Percentiles rank a stretch among this genome's conserved stretches.
These are phyloP conservation scores for Leuciscus idus DNA, from an alignment of 2,113 vertebrate species.

Conservation along the genomic window DNA sequence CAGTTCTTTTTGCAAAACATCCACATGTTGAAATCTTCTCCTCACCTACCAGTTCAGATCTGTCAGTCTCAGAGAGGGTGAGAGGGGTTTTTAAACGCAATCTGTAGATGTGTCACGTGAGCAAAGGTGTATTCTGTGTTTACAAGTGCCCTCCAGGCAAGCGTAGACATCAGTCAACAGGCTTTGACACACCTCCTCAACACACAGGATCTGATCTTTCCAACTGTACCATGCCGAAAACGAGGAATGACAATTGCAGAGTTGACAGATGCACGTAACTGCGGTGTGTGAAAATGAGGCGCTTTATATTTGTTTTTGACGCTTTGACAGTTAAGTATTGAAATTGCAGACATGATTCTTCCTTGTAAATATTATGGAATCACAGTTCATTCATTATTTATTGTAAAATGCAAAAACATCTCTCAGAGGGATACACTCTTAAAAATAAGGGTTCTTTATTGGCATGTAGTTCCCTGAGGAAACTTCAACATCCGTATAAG, in stretches of 20 bases:
- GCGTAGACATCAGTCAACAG: slow-evolving; percentile 52
- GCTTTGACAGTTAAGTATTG: neutral
- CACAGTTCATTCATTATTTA: neutral
- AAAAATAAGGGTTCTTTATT: neutral
- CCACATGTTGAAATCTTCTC: slow-evolving; percentile 22
- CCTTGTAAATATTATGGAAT: neutral
- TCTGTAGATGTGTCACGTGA: slow-evolving; percentile 71
- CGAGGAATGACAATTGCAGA: slow-evolving; percentile 9
- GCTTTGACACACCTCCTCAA: slow-evolving; percentile 56
- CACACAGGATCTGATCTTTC: slow-evolving; percentile 36
- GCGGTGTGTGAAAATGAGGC: neutral
- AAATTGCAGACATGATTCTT: neutral
- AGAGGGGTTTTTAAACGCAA: slow-evolving; percentile 59
- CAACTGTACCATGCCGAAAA: neutral
- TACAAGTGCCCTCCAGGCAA: slow-evolving; percentile 61
- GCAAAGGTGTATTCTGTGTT: slow-evolving; percentile 60
- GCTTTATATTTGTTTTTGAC: neutral
- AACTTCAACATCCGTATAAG: neutral
- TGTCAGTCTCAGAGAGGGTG: slow-evolving; percentile 51
- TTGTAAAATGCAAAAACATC: neutral
- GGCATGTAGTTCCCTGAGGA: neutral
- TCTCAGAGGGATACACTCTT: neutral
- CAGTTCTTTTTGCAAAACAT: neutral
- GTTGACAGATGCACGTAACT: neutral
- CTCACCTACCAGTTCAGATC: slow-evolving; percentile 29